These are phyloP conservation scores for Notiomystis cincta DNA, from an alignment of 2,113 vertebrate species.

Conservation along the genomic window DNA sequence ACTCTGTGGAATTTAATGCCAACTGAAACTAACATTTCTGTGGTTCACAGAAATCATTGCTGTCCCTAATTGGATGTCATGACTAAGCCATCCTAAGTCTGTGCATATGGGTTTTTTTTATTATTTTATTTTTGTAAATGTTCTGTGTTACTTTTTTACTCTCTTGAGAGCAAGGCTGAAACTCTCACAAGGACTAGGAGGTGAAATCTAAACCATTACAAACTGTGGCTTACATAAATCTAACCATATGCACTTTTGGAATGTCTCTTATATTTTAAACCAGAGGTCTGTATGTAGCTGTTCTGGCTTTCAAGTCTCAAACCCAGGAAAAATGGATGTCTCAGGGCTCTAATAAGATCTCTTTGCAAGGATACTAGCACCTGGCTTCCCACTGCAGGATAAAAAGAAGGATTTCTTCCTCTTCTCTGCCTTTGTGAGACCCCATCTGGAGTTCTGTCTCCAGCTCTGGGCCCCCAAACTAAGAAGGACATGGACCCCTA, in stretches of 20 bases:
- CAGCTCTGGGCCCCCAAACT: background rate
- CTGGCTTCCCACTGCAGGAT: background rate
- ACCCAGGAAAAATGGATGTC: background rate
- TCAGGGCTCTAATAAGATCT: background rate
- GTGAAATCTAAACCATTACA: constrained; percentile 41
- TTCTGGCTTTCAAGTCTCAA: background rate
- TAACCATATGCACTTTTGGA: constrained; percentile 23
- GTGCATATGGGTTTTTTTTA: background rate
- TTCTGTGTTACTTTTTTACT: background rate
- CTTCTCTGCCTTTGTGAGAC: background rate
- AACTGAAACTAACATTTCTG: constrained; percentile 7
- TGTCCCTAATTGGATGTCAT: constrained; percentile 28
- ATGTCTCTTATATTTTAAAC: background rate
- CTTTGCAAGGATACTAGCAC: background rate
- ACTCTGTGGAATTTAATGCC: constrained; percentile 26
- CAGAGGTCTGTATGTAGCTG: background rate
- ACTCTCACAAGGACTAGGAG: constrained; percentile 21
- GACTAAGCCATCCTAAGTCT: constrained; percentile 26
- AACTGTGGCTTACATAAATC: constrained; percentile 33
- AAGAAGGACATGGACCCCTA: background rate
- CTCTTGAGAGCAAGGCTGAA: constrained; percentile 12
- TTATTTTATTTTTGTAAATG: background rate
- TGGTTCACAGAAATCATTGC: constrained; percentile 29
- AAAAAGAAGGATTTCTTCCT: background rate
- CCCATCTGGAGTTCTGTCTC: background rate